Evolutionary conservation across 2,888 invertebrate species (phyloP), one percentile per base, ranked within the genome.

Genomic region (Opisthograptis luteolata): DNA sequence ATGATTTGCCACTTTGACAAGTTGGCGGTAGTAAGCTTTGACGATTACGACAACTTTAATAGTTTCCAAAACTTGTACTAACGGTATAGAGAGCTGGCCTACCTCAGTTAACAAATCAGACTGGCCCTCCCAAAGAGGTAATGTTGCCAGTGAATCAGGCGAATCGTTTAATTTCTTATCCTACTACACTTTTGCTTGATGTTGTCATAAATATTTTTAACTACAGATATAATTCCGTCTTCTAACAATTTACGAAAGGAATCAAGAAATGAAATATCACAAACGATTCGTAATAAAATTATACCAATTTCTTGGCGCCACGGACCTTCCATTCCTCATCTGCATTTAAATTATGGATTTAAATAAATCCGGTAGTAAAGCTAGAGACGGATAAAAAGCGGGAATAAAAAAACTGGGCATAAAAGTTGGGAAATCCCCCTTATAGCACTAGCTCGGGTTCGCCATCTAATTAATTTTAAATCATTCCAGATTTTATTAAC

Each of bases 311-410:
- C 43, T 51, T 40, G 35, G 35, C 44, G 48, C 46, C 50, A 32
- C 49, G 47, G 48, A 47, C 62, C 44, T 54, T 54, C 62, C 76
- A 14, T 25, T 40, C 12, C 49, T 80, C 80, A 84, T 84, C 83
- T 84, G 76, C 83, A 84, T 84, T 81, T 80, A 83, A 78, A 84
- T 84, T 79, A 83, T 81, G 80, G 78, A 79, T 81, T 82, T 81
- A 79, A 84, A 79, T 82, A 80, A 82, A 75, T 75, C 65, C 58
- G 53, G 59, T 66, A 69, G 70, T 72, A 70, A 79, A 79, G 76
- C 68, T 67, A 70, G 64, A 68, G 62, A 40, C 44, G 64, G 64
- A 63, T 61, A 55, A 64, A 68, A 63, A 64, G 28, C 13, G 30
- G 41, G 44, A 28, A 65, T 62, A 60, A 67, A 67, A 67, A 61